A percentile compares a stretch with the other conserved stretches of the same genome.
These are phyloP conservation scores for Drosophila prostipennis DNA, from an alignment of 2,888 invertebrate species.

Conservation along the genomic window DNA sequence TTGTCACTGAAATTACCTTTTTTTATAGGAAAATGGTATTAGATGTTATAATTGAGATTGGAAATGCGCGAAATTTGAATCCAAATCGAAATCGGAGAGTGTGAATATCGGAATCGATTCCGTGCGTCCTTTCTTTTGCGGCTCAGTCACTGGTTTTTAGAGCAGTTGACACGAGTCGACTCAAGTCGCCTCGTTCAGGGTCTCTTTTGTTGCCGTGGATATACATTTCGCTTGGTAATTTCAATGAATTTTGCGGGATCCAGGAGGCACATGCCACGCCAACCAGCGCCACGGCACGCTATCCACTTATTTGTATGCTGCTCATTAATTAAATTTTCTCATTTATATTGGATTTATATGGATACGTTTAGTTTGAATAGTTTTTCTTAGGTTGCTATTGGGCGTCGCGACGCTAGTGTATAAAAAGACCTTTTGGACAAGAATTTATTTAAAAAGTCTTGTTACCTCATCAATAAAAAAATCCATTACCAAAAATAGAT, in stretches of 20 bases:
- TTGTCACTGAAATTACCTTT: too few species aligned
- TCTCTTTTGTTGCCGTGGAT: too few species aligned
- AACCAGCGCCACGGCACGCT: constrained; percentile 33
- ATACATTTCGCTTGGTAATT: constrained; percentile 77
- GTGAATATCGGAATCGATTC: constrained; percentile 8
- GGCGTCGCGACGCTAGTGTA: too few species aligned
- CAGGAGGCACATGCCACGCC: constrained; percentile 31
- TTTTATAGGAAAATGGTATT: too few species aligned
- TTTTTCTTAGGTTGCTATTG: too few species aligned
- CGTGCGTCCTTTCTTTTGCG: constrained; percentile 25
- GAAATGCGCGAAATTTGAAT: too few species aligned
- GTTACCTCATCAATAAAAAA: too few species aligned
- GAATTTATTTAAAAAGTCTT: too few species aligned
- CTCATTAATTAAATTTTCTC: constrained; percentile 68
- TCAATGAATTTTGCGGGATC: constrained; percentile 70
- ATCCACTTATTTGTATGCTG: constrained; percentile 54
- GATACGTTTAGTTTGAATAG: constrained; percentile 50
- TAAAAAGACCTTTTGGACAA: too few species aligned
- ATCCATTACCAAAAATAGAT: too few species aligned
- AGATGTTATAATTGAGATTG: background rate
- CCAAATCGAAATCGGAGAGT: background rate
- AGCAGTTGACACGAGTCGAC: constrained; percentile 39
- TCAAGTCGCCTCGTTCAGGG: constrained; percentile 44
- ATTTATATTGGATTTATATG: constrained; percentile 41
- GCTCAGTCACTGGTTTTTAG: constrained; percentile 40